These are phyloP conservation scores for Emydura subglobosa DNA, from an alignment of 2,113 vertebrate species.

Conservation along the genomic window DNA sequence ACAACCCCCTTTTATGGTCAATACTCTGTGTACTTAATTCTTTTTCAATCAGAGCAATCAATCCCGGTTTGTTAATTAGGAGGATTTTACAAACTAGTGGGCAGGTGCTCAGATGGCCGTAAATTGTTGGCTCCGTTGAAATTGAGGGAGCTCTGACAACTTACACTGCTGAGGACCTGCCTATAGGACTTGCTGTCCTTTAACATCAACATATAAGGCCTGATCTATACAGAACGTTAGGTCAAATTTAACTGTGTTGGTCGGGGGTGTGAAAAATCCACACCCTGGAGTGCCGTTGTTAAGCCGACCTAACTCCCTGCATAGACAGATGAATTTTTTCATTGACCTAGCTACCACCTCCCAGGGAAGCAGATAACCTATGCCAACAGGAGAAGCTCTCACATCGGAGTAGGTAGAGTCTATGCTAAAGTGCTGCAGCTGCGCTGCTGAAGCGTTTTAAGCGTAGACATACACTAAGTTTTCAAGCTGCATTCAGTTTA, in stretches of 20 bases:
- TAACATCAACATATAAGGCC: conserved; percentile 21
- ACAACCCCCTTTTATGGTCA: conserved; percentile 70
- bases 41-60: conserved; percentile 73
- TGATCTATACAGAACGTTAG: background rate
- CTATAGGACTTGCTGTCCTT: background rate
- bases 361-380: background rate
- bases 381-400: background rate
- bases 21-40: conserved; percentile 67
- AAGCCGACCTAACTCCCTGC: too few species aligned
- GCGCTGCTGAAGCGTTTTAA: background rate
- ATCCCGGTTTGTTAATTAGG: conserved; percentile 68
- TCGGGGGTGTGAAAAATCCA: background rate
- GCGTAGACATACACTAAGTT: background rate
- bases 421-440: background rate
- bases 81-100: conserved; percentile 51
- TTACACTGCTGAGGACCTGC: background rate
- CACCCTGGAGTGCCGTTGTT: too few species aligned
- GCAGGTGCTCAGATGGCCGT: background rate
- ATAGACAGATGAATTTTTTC: too few species aligned
- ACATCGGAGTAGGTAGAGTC: background rate
- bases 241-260: background rate
- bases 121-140: background rate
- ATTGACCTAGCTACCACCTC: background rate
- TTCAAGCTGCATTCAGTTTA: background rate
- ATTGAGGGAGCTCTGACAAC: background rate